phyloP scores from a whole-genome alignment of 2,888 invertebrate species.

The Torymus aiolomorphi region DNA sequence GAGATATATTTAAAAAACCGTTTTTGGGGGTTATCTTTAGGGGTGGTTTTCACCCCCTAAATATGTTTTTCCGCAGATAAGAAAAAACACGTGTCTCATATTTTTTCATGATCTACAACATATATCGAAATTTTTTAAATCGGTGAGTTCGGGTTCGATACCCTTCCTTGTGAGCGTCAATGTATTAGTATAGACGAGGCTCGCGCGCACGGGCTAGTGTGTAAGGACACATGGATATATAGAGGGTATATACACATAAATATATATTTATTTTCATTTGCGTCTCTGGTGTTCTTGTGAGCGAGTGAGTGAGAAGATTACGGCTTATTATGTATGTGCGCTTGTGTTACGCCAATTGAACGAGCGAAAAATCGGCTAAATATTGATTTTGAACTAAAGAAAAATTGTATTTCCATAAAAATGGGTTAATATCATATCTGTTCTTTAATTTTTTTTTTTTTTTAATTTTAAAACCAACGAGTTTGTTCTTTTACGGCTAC shows the following conservation, averaged over 20 bases:
- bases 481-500: background rate
- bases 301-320: background rate
- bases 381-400: conserved; percentile 10
- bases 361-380: background rate
- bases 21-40: no score
- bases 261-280: no score
- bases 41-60: no score
- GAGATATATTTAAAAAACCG: no score
- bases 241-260: no score
- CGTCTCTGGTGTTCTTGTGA: conserved; percentile 44
- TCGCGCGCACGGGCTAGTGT: conserved; percentile 31
- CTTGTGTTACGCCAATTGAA: conserved; percentile 20
- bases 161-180: no score
- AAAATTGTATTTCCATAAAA: conserved; percentile 1
- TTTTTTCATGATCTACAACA: no score
- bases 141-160: no score
- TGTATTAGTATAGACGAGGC: conserved; percentile 5
- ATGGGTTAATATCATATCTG: background rate
- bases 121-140: no score
- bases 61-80: no score
- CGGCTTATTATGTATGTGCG: conserved; percentile 42
- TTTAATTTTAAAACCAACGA: no score
- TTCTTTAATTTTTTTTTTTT: conserved; percentile 8
- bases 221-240: conserved; percentile 28
- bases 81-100: no score